These are phyloP conservation scores for Lomographa bimaculata DNA, from an alignment of 2,888 invertebrate species.

Conservation along the genomic window DNA sequence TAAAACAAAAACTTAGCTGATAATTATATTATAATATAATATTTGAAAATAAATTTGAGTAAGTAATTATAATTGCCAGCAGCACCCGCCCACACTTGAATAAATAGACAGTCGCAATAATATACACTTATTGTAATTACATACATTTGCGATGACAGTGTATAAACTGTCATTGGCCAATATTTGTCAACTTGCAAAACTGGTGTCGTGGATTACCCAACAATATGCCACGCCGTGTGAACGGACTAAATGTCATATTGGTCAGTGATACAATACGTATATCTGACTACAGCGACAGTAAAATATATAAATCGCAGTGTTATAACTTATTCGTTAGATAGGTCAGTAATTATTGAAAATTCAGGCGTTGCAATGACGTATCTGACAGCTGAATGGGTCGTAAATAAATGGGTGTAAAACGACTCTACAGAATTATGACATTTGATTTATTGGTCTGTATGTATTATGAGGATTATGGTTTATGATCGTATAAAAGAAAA, in stretches of 20 bases:
- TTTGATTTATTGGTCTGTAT: no score
- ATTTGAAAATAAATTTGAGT: no score
- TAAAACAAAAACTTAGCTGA: no score
- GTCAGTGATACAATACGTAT: conserved; percentile 5
- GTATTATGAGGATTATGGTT: no score
- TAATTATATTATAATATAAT: no score
- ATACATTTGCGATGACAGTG: conserved; percentile 22
- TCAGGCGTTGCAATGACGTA: no score
- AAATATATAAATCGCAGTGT: background rate
- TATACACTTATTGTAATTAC: conserved; percentile 21
- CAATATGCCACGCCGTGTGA: conserved; percentile 11
- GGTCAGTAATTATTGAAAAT: no score
- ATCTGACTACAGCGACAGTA: conserved; percentile 1
- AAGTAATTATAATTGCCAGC: conserved; percentile 7
- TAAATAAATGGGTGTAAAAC: no score
- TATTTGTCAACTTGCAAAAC: conserved; percentile 18
- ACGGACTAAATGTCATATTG: conserved; percentile 8
- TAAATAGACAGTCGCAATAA: conserved; percentile 19
- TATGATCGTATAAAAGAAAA: no score
- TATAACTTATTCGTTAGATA: no score
- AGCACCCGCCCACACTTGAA: conserved; percentile 9
- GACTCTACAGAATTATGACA: no score
- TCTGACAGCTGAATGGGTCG: no score
- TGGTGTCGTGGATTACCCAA: conserved; percentile 10
- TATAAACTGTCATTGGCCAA: conserved; percentile 22